Percentiles rank a stretch among this genome's conserved stretches.
These are phyloP conservation scores for Narcine bancroftii DNA, from an alignment of 2,113 vertebrate genomes.

Conservation along the genomic window DNA sequence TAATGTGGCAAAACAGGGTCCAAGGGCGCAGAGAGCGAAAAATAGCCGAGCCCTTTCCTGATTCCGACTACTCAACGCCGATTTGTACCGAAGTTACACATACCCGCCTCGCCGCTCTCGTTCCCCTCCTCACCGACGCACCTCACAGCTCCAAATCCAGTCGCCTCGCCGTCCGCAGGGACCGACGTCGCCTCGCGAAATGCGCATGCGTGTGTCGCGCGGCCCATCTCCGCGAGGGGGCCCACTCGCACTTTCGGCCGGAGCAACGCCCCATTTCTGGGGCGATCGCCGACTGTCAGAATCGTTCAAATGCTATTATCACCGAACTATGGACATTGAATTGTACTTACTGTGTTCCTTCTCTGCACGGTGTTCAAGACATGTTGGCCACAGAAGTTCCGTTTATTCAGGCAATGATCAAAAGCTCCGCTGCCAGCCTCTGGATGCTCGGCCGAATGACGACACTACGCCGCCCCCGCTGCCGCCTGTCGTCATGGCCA, in stretches of 20 bases:
- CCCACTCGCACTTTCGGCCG: neutral
- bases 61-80: neutral
- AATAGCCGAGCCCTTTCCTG: neutral
- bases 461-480: neutral
- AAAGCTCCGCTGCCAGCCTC: too few species aligned
- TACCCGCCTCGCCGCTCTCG: neutral
- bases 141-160: neutral
- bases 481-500: neutral
- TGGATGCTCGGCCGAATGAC: neutral
- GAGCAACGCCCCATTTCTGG: constrained; percentile 16
- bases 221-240: neutral
- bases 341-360: neutral
- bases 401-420: neutral
- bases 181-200: too few species aligned
- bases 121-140: neutral
- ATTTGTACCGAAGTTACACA: neutral
- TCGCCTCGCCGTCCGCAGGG: neutral
- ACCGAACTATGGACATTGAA: neutral
- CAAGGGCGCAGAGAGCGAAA: neutral
- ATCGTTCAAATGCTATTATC: neutral
- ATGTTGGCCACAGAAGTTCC: neutral
- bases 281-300: neutral
- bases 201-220: neutral
- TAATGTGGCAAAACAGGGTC: too few species aligned
- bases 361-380: neutral